Evolutionary conservation across 2,888 invertebrate genomes (phyloP).

Genomic region (Didymodactylos carnosus): DNA sequence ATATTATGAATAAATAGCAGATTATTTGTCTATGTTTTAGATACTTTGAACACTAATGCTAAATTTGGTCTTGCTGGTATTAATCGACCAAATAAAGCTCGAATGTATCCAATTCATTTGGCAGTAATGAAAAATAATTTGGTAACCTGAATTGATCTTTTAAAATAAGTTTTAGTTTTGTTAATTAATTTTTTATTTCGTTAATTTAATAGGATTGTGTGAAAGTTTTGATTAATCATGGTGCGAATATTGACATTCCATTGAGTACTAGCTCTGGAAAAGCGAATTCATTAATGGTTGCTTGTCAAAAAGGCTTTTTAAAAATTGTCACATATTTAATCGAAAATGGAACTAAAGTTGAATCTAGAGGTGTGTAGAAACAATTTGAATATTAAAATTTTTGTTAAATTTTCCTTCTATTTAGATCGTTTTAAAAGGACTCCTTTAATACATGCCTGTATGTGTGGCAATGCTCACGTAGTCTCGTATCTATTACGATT

Average conservation of each 20-base stretch:
- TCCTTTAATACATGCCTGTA: conserved; percentile 38
- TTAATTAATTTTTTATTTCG: not conserved
- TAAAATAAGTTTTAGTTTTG: not conserved
- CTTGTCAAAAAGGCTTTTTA: conserved; percentile 33
- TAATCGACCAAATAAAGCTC: conserved; percentile 27
- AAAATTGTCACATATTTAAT: conserved; percentile 34
- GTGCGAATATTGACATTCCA: not conserved
- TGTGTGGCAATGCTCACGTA: conserved; percentile 38
- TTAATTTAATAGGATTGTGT: conserved; percentile 35
- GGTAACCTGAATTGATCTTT: not conserved
- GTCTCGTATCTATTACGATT: conserved; percentile 35
- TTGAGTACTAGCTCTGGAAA: conserved; percentile 23
- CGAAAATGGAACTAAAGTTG: conserved; percentile 33
- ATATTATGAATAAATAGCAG: conserved; percentile 1
- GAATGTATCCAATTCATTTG: conserved; percentile 34
- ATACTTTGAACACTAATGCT: conserved; percentile 6
- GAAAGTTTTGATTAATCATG: conserved; percentile 27
- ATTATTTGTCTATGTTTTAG: not conserved
- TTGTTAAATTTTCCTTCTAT: too few species aligned
- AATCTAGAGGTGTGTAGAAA: too few species aligned
- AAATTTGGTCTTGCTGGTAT: conserved; percentile 32
- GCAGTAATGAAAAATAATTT: conserved; percentile 22
- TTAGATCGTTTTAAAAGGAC: conserved; percentile 38
- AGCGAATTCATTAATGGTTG: conserved; percentile 37
- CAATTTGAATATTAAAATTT: too few species aligned